Evolutionary conservation across 2,888 invertebrate species (phyloP).

Genomic region (Hemicrepidius hirtus): DNA sequence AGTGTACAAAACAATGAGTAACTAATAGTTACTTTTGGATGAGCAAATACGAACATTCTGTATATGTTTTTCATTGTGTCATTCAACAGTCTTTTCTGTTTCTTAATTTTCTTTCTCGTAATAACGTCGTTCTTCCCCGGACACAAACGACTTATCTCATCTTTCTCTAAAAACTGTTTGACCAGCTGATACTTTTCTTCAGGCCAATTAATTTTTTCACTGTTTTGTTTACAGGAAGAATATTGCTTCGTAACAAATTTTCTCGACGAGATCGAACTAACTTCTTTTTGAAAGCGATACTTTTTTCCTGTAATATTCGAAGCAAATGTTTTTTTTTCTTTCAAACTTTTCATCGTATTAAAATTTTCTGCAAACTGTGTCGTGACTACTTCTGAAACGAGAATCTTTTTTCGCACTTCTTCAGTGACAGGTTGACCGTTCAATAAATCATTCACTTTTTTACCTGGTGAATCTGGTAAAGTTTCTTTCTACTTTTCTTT

Average conservation of each 20-base stretch:
- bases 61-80: neutral
- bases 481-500: neutral
- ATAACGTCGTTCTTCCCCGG: no score
- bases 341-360: neutral
- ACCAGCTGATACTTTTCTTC: neutral
- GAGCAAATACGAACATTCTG: neutral
- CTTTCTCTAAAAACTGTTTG: neutral
- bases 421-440: neutral
- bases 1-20: no score
- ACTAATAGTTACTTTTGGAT: no score
- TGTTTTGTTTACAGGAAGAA: neutral
- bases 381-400: neutral
- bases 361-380: neutral
- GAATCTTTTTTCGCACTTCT: no score
- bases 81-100: neutral
- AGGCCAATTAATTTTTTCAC: neutral
- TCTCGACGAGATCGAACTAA: neutral
- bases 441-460: neutral
- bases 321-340: neutral
- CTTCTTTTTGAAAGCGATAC: neutral
- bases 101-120: neutral
- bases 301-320: neutral
- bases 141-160: neutral
- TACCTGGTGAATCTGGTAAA: neutral
- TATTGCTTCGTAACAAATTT: neutral